Percentiles rank a stretch among this genome's conserved stretches.
Evolutionary conservation across 2,113 vertebrate genomes (phyloP).

Genomic region (Oncorhynchus mykiss): DNA sequence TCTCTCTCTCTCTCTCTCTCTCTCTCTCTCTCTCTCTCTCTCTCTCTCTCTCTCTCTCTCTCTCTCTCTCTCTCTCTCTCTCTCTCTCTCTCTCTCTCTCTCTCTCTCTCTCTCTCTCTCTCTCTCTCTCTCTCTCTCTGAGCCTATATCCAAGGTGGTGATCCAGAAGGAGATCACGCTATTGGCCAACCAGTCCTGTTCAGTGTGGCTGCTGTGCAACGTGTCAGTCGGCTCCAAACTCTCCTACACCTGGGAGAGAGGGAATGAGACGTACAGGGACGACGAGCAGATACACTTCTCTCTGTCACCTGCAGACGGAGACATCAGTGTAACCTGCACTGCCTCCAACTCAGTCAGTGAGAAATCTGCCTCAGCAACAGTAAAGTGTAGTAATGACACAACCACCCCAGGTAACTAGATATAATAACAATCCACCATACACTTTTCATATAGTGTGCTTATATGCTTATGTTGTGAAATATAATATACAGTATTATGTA

Average conservation of each 20-base stretch:
- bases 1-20: neutral
- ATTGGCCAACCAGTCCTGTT: neutral
- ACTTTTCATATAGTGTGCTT: too few relatives aligned
- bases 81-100: neutral
- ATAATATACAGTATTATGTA: too few relatives aligned
- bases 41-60: neutral
- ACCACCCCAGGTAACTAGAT: neutral
- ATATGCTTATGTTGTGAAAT: too few relatives aligned
- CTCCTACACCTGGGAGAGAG: conserved; percentile 40
- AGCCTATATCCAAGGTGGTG: neutral
- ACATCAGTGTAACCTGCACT: conserved; percentile 32
- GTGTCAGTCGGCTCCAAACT: accelerated
- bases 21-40: neutral
- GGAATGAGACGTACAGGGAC: neutral
- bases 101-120: neutral
- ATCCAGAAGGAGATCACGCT: neutral
- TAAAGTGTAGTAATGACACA: conserved; percentile 20
- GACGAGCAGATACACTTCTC: conserved; percentile 14
- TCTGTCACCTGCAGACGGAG: conserved; percentile 12
- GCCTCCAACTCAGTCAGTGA: neutral
- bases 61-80: neutral
- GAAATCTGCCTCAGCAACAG: accelerated
- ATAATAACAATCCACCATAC: too few relatives aligned
- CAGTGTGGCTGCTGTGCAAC: conserved; percentile 33
- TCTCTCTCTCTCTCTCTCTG: conserved; percentile 21